Evolutionary conservation across 2,888 invertebrate genomes (phyloP), one percentile per base, ranked within the genome.

Genomic region (Melieria crassipennis): DNA sequence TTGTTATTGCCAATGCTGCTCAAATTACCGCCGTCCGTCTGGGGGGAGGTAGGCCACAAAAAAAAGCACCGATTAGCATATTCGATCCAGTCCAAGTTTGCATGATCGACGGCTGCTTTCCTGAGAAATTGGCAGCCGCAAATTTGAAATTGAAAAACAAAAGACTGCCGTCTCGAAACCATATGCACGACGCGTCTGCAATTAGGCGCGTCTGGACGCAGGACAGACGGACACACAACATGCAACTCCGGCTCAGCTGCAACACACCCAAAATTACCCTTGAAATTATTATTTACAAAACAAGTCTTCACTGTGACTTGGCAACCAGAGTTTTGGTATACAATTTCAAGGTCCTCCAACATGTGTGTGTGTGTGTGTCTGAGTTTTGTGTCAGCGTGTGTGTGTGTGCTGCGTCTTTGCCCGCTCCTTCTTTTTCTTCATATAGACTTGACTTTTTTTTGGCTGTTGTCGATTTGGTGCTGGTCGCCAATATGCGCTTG

Each of bases 401-500:
- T 11, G 47, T 56, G 11, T 11, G 43, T 48, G 60, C 50, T 48
- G 52, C 47, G 63, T 63, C 6, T 64, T 55, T 70, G 45, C 46
- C 56, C 47, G 46, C 78, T 80, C 50, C 71, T 46, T 79, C 79
- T 52, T 77, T 79, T 80, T 81, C 77, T 75, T 72, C 73, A 72
- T 81, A 80, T 81, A 13, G 56, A 16, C 11, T 64, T 64, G 13
- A 2, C 13, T 56, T 13, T 66, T 65, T 65, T 65, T 45, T 69
- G 16, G 42, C 56, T 45, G 45, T 30, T 58, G 57, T 60, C 48
- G 13, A 30, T 43, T 42, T 9, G n/a, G n/a, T 47, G 16, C 43
- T 48, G 42, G 16, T n/a, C 67, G 62, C 67, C 69, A 74, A 70
- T 78, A 82, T 83, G 80, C 73, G 83, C 79, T 75, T 78, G 82